phyloP scores from a whole-genome alignment of 2,113 vertebrate species.

The Malurus melanocephalus region DNA sequence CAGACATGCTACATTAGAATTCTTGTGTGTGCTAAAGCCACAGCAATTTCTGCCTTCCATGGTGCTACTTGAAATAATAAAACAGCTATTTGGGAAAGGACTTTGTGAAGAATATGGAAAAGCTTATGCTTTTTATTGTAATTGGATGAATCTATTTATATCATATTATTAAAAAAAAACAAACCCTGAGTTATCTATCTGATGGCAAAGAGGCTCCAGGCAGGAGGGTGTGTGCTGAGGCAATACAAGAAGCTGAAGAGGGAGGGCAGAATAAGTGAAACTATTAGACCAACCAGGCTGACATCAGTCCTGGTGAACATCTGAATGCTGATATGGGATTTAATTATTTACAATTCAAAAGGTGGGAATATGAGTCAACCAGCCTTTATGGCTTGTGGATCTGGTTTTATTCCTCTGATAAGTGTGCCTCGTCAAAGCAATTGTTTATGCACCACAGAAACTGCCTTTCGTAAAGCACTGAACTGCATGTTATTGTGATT shows the following conservation, averaged over 20 bases:
- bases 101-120: not conserved
- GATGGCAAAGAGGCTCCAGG: not conserved
- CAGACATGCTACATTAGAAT: not conserved
- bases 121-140: not conserved
- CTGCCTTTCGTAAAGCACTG: not conserved
- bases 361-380: not conserved
- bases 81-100: not conserved
- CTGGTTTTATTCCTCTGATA: constrained; percentile 3
- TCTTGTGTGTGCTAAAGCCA: not conserved
- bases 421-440: not conserved
- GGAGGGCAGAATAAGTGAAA: not conserved
- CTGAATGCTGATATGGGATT: not conserved
- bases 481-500: not conserved
- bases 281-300: not conserved
- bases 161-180: not conserved
- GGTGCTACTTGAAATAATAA: not conserved
- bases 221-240: not conserved
- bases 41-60: not conserved
- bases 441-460: not conserved
- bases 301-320: not conserved
- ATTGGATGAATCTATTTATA: not conserved
- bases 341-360: not conserved
- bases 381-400: not conserved
- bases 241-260: not conserved
- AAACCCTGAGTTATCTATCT: not conserved